Evolutionary conservation across 2,797 vertebrate species (phyloP).

Genomic region (Ispidina lecontei): DNA sequence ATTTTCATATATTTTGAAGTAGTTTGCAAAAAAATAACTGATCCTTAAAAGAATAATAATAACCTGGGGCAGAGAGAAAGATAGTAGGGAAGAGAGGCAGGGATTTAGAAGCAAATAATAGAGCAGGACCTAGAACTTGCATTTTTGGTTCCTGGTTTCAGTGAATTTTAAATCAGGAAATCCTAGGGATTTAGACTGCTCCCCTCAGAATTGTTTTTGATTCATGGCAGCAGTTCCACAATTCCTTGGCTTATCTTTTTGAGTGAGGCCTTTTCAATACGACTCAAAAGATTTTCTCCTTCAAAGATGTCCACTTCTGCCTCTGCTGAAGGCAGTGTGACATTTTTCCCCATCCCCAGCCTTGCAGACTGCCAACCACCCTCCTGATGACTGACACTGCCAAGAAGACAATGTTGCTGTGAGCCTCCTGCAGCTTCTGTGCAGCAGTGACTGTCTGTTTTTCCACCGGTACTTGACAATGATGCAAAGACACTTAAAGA

Average conservation of each 20-base stretch:
- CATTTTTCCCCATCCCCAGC: neutral
- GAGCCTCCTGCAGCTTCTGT: neutral
- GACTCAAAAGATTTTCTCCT: neutral
- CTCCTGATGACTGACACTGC: neutral
- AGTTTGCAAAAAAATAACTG: neutral
- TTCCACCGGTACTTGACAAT: neutral
- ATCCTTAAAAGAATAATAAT: neutral
- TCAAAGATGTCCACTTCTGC: neutral
- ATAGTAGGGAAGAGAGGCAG: neutral
- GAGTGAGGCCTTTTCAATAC: neutral
- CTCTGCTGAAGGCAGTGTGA: neutral
- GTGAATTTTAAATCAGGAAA: neutral
- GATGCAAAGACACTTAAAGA: constrained; percentile 1
- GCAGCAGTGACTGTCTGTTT: neutral
- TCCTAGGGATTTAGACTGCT: neutral
- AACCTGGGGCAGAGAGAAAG: neutral
- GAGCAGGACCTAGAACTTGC: neutral
- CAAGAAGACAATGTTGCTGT: neutral
- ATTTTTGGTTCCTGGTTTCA: neutral
- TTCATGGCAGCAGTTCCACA: neutral
- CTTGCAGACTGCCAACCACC: neutral
- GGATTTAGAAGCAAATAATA: neutral
- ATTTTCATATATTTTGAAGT: neutral
- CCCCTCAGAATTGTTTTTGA: neutral
- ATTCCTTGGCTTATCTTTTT: neutral